Evolutionary conservation across 2,113 vertebrate species (phyloP), one percentile per base, ranked within the genome.

Genomic region (Sapayoa aenigma): DNA sequence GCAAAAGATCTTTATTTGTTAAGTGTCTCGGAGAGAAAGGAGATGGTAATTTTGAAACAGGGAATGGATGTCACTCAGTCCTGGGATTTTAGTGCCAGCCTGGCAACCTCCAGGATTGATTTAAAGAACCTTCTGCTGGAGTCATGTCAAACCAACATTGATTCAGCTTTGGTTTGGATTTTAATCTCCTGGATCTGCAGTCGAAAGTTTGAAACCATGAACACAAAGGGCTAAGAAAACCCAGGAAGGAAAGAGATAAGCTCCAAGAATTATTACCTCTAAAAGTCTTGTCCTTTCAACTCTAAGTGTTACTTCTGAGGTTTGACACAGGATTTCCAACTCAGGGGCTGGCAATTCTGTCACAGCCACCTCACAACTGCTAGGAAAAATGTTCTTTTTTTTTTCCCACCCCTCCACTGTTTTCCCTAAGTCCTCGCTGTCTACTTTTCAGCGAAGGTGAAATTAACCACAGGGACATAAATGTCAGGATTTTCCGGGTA

Each of bases 1-100:
- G 86, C 67, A 92, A 93, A 89, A 89, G 68, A 90, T 71, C 47
- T 94, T 62, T 90, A n/a, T 46, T 90, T 84, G 56, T 79, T 78
- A 65, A 75, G 27, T 59, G 60, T 47, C 69, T 89, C 12, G 0
- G 41, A 92, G 55, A 84, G 65, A 80, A 95, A 65, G 85, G 44
- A 79, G 35, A 22, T 62, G 30, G 66, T 23, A 25, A 74, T 52
- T 95, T 78, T 72, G 87, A 87, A 89, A 63, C 59, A 68, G 3
- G 3, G 81, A 56, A 67, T 22, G 44, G 58, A 58, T 76, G 58
- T 49, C 12, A 4, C 67, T 81, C 4, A 35, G 76, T 67, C 55
- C 39, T 53, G 59, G 59, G 63, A 74, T 90, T 86, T 93, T 67
- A 80, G 37, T 86, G 80, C 56, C 62, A 66, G 72, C 68, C 86